phyloP scores from a whole-genome alignment of 1,140 invertebrate genomes.

The Varroa destructor region DNA sequence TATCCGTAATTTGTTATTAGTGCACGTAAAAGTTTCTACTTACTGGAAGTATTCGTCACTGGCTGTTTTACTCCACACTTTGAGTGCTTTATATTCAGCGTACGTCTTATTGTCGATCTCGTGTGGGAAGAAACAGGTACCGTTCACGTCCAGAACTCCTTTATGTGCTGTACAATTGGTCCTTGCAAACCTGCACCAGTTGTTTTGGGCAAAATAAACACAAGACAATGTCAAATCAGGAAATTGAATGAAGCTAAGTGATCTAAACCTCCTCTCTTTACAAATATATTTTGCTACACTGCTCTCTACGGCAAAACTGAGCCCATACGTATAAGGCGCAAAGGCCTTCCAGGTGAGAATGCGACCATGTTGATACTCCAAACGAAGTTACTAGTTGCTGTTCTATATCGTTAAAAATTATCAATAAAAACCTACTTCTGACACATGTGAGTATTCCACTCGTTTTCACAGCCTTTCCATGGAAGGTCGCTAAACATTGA shows the following conservation, averaged over 20 bases:
- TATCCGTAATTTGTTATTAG: neutral
- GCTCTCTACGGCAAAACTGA: no score
- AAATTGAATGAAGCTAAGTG: no score
- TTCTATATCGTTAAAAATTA: no score
- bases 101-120: constrained; percentile 46
- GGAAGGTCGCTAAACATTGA: constrained; percentile 39
- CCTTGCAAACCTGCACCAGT: constrained; percentile 37
- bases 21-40: constrained; percentile 30
- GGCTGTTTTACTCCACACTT: constrained; percentile 40
- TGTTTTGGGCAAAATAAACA: no score
- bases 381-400: no score
- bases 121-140: constrained; percentile 39
- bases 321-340: no score
- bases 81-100: constrained; percentile 41
- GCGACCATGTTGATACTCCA: no score
- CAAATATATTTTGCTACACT: no score
- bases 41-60: constrained; percentile 38
- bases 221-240: no score
- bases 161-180: constrained; percentile 40
- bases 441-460: constrained; percentile 41
- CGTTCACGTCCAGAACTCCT: constrained; percentile 38
- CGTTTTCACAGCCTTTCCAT: constrained; percentile 43
- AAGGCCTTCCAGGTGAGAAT: no score
- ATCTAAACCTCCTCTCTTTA: no score
- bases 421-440: constrained; percentile 5